A percentile compares a stretch with the other conserved stretches of the same genome.
phyloP scores from a whole-genome alignment of 2,113 vertebrate genomes.

The Catagonus wagneri region DNA sequence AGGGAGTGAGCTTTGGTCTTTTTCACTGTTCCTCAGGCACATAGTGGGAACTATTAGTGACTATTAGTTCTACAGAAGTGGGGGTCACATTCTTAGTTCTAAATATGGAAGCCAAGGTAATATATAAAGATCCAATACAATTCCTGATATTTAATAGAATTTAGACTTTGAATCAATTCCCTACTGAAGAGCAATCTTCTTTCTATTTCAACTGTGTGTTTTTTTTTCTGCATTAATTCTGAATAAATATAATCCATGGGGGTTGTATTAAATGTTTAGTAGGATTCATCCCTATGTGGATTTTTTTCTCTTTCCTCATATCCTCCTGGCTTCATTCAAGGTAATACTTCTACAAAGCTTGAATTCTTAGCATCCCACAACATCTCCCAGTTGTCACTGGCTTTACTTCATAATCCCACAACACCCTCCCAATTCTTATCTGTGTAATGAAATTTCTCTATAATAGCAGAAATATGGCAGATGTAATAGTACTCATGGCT shows the following conservation, averaged over 20 bases:
- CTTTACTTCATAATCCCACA: not conserved
- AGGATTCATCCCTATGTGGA: not conserved
- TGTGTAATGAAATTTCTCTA: not conserved
- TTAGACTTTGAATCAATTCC: not conserved
- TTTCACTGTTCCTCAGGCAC: not conserved
- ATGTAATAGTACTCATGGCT: not conserved
- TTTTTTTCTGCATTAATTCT: not conserved
- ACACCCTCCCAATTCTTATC: not conserved
- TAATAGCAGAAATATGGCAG: not conserved
- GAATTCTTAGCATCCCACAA: not conserved
- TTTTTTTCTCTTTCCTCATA: not conserved
- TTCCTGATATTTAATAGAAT: not conserved
- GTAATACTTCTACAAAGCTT: not conserved
- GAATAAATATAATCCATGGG: not conserved
- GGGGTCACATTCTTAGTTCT: not conserved
- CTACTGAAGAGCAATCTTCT: not conserved
- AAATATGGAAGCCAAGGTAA: not conserved
- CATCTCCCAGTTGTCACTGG: fast-evolving
- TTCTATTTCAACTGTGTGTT: not conserved
- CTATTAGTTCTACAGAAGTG: not conserved
- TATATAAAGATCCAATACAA: not conserved
- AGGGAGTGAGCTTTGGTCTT: not conserved
- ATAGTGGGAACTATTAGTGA: not conserved
- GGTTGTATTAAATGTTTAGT: not conserved
- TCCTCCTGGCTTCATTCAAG: not conserved